Percentiles rank a stretch among this genome's conserved stretches.
Conservation (phyloP, 2,113 vertebrate species). For the Rattus norvegicus region DNA sequence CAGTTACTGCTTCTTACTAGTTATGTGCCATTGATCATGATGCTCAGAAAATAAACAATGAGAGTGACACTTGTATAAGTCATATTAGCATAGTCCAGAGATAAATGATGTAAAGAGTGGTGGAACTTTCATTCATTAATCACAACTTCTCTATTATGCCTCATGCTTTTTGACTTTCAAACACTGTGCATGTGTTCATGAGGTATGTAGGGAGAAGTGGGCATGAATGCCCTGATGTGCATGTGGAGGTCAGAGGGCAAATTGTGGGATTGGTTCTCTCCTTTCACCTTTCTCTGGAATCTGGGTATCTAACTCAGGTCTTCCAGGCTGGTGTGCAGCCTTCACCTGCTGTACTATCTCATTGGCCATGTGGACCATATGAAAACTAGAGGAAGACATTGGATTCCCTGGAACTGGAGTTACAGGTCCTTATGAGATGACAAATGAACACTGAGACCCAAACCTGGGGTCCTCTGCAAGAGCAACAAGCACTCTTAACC, state of each 20-base stretch:
- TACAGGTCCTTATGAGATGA: neutral
- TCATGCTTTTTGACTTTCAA: conserved; percentile 40
- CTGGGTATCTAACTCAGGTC: neutral
- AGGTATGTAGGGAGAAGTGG: neutral
- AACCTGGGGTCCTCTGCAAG: neutral
- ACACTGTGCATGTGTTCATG: neutral
- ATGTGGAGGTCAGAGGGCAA: neutral
- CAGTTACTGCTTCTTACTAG: conserved; percentile 4
- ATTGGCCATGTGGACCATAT: neutral
- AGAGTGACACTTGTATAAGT: neutral
- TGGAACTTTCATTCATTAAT: neutral
- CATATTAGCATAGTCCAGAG: neutral
- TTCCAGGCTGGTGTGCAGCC: neutral
- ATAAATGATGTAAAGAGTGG: neutral
- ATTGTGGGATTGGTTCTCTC: neutral
- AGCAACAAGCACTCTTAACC: neutral
- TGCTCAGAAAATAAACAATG: conserved; percentile 21
- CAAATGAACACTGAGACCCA: neutral
- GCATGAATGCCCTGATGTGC: too few species aligned
- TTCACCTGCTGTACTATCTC: too few species aligned
- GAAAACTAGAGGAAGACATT: neutral
- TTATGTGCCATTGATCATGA: neutral
- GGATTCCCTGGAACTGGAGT: neutral
- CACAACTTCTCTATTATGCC: neutral
- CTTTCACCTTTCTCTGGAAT: neutral